Evolutionary conservation across 2,888 invertebrate genomes (phyloP), one percentile per base, ranked within the genome.

Genomic region (Hecatera dysodea): DNA sequence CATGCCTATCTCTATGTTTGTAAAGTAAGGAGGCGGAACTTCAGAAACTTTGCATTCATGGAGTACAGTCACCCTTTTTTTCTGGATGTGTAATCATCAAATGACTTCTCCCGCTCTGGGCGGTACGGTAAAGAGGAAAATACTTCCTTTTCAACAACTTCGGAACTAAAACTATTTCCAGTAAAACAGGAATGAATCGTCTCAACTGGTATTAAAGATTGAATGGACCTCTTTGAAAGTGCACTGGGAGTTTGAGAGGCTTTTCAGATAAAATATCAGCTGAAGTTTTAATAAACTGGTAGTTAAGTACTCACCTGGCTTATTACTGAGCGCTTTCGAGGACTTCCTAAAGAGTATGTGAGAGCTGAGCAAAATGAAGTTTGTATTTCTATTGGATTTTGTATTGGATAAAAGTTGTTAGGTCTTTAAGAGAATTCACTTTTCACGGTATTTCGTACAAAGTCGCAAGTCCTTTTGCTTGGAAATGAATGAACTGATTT

Each of bases 141-240:
- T 22, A 48, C n/a, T 12, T 24, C 15, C 22, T 72, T 64, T 24
- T n/a, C 15, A 39, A 56, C 44, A 75, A 61, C 56, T 29, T 52
- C 12, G 12, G 8, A 69, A 63, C 75, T 46, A 60, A 69, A 75
- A 77, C 46, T 56, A 76, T 39, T 70, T 64, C n/a, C 15, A 61
- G 27, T 27, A 42, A 61, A 69, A 62, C 42, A 27, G n/a, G 29
- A 53, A 59, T 63, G 44, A 63, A 69, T 50, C 24, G 29, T 39
- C 36, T 24, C 1, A 50, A 55, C 36, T 39, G 56, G 24, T 19
- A 29, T 19, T 39, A 64, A 52, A 59, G 33, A 57, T 50, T 61
- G 60, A 48, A 65, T 57, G 55, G n/a, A 61, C 46, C 42, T 78
- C 61, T 62, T 66, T 72, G 65, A 65, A 52, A 65, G 39, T 50